Percentiles rank a stretch among this genome's conserved stretches.
phyloP scores from a whole-genome alignment of 2,113 vertebrate species.

The Elgaria multicarinata region DNA sequence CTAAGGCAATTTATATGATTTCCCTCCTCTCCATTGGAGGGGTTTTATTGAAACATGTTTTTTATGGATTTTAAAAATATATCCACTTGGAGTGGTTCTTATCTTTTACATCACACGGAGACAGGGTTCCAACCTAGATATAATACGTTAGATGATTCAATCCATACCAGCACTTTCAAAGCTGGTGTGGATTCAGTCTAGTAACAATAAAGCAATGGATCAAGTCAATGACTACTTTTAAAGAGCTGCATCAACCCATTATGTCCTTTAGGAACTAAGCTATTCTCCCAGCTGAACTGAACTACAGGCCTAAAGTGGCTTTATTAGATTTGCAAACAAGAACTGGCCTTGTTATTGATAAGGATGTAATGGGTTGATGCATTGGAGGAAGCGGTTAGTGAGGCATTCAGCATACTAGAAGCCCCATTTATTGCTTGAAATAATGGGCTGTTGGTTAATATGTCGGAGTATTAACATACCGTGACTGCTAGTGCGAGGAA shows the following conservation, averaged over 20 bases:
- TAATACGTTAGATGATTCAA: too few species aligned
- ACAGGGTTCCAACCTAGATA: too few species aligned
- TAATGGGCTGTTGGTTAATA: background rate
- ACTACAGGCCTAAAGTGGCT: slow-evolving; percentile 2
- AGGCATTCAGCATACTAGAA: background rate
- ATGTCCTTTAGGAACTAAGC: slow-evolving; percentile 38
- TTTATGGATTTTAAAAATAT: too few species aligned
- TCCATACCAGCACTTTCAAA: too few species aligned
- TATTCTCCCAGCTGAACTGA: slow-evolving; percentile 46
- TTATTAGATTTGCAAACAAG: slow-evolving; percentile 40
- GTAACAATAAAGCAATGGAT: slow-evolving; percentile 27
- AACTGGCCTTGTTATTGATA: slow-evolving; percentile 45
- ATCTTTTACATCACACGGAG: too few species aligned
- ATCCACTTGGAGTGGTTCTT: too few species aligned
- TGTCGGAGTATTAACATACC: background rate
- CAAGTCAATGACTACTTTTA: slow-evolving; percentile 47
- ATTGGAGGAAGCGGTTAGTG: background rate
- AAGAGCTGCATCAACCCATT: too few species aligned
- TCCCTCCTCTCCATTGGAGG: too few species aligned
- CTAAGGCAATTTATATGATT: too few species aligned
- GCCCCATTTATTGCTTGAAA: background rate
- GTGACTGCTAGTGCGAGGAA: background rate
- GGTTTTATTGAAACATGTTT: too few species aligned
- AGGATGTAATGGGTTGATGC: slow-evolving; percentile 33
- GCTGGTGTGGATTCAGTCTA: background rate